Evolutionary conservation across 2,888 invertebrate genomes (phyloP).

Genomic region (Spilarctia lutea): DNA sequence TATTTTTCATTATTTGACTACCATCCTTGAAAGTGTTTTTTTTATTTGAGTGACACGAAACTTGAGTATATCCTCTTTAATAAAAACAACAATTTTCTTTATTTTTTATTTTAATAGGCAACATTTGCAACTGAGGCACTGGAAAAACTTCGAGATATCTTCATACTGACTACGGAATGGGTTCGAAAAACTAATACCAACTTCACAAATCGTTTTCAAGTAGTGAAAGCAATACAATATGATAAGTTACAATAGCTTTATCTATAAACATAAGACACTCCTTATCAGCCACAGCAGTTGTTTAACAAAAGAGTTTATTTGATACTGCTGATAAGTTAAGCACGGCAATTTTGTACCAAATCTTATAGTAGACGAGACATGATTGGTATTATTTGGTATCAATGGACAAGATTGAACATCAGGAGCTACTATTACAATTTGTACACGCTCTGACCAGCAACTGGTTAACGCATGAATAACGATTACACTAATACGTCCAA

Average conservation of each 20-base stretch:
- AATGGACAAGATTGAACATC: constrained; percentile 46
- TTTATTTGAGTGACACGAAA: background rate
- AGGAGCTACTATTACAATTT: constrained; percentile 32
- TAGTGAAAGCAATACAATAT: background rate
- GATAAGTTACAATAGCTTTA: background rate
- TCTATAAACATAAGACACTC: background rate
- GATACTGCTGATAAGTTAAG: background rate
- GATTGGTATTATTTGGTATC: constrained; percentile 41
- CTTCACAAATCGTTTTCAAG: background rate
- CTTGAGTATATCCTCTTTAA: too few relatives aligned
- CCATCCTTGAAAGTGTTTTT: background rate
- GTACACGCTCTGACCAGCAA: constrained; percentile 36
- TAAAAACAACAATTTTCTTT: background rate
- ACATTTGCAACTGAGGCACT: background rate
- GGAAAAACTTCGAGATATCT: too few relatives aligned
- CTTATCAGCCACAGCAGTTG: background rate
- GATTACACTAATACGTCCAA: constrained; percentile 48
- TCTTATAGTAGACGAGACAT: constrained; percentile 10
- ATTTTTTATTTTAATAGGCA: background rate
- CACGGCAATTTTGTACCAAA: background rate
- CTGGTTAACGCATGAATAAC: constrained; percentile 49
- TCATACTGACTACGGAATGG: background rate
- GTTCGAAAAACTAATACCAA: background rate
- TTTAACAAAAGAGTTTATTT: background rate
- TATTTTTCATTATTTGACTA: background rate